Conservation (phyloP, 2,797 vertebrate genomes). For the Kryptolebias ocellatus region DNA sequence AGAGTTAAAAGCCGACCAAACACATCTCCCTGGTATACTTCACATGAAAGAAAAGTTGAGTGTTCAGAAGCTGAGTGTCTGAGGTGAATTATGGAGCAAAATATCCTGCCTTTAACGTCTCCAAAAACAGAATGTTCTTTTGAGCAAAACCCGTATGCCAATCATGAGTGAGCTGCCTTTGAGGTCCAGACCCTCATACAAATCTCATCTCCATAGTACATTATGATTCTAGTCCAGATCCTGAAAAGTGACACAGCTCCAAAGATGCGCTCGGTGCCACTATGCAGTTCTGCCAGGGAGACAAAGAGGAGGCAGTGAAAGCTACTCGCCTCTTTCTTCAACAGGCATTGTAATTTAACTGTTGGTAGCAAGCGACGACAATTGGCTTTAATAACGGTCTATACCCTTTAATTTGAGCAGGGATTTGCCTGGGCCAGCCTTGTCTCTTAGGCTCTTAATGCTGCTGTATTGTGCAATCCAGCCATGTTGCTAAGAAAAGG, state of each 20-base stretch:
- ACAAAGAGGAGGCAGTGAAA: constrained; percentile 38
- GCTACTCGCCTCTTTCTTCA: constrained; percentile 56
- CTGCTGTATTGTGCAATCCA: constrained; percentile 49
- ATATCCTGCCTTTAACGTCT: constrained; percentile 19
- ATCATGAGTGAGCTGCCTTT: constrained; percentile 53
- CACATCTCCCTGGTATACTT: constrained; percentile 57
- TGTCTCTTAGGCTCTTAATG: constrained; percentile 63
- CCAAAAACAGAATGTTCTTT: constrained; percentile 56
- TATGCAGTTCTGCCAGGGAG: constrained; percentile 12
- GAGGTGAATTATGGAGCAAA: constrained; percentile 50
- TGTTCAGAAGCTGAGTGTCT: constrained; percentile 50
- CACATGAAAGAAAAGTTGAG: constrained; percentile 69
- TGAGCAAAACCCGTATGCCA: constrained; percentile 48
- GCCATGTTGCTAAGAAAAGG: constrained; percentile 23
- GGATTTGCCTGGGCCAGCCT: constrained; percentile 61
- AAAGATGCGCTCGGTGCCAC: constrained; percentile 31
- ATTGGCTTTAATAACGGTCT: constrained; percentile 73
- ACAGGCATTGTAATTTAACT: constrained; percentile 70
- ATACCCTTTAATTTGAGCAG: constrained; percentile 71
- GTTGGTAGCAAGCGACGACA: constrained; percentile 57
- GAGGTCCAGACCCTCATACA: constrained; percentile 43
- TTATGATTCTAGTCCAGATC: constrained; percentile 54
- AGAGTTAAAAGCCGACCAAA: constrained; percentile 60
- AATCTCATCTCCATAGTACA: constrained; percentile 42
- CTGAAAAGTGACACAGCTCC: constrained; percentile 42